Base-by-base conservation (phyloP, 2,888 invertebrate genomes). In the Eupelmus urozonus region DNA sequence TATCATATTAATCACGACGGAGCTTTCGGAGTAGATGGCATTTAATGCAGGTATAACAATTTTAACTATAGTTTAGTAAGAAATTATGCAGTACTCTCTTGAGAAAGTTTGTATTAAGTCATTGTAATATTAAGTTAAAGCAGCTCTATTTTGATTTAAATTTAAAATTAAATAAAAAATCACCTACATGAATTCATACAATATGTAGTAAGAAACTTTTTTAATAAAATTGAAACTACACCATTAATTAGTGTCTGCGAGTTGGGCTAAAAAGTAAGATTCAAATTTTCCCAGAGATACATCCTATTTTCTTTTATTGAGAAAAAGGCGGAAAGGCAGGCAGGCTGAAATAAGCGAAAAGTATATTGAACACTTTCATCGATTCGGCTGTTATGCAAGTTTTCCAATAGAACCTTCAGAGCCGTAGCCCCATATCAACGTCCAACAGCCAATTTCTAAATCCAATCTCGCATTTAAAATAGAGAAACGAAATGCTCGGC, bases 11-110 rank as follows among this genome's bases (percentile, higher is more conserved):
- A 79, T 79, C 42, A 25, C 11, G 20, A 13, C 27, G 29, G 23
- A 72, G 62, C 23, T 79, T 79, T 66, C 25, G 9, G 13, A 60
- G 59, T 62, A 71, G 55, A 78, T 74, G 57, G 55, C 67, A 55
- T 45, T 63, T 57, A 29, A 73, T 70, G n/a, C n/a, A 66, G 55
- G 25, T 62, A 53, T 62, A 79, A 62, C 75, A 76, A 76, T 79
- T 57, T 60, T 60, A 76, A 76, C 76, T 75, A 72, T 53, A n/a
- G 71, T 70, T 49, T 40, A 66, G 40, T 57, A 42, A 66, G 45
- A 67, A 79, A 66, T 79, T 76, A 63, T 53, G 18, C 60, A 45
- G 53, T 25, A 71, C 40, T 75, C 67, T n/a, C 5, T 42, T 72
- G 11, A 13, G 25, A 62, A 74, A 70, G 34, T 75, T 71, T 60